Percentiles rank a stretch among this genome's conserved stretches.
Conservation (phyloP, 2,113 vertebrate species). For the Aythya baeri region DNA sequence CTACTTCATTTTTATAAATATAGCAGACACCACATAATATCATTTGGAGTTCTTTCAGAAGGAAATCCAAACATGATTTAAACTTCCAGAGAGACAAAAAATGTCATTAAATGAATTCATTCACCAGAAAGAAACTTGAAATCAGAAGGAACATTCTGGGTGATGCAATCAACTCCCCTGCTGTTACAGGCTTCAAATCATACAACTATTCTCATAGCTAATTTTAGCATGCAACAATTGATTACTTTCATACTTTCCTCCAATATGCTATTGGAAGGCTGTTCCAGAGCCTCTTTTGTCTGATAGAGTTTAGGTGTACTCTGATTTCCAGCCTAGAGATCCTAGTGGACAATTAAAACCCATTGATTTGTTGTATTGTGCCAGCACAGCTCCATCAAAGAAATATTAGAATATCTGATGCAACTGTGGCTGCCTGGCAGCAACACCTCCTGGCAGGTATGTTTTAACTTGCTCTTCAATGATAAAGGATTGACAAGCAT, state of each 20-base stretch:
- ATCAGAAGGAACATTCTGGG: background rate
- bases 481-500: background rate
- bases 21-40: background rate
- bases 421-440: background rate
- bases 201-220: background rate
- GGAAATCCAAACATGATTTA: background rate
- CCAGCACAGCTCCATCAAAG: background rate
- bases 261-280: background rate
- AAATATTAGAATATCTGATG: background rate
- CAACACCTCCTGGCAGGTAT: background rate
- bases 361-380: constrained; percentile 37
- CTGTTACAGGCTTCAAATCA: background rate
- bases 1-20: background rate
- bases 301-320: background rate
- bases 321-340: background rate
- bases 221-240: constrained; percentile 10
- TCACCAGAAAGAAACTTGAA: background rate
- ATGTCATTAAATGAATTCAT: background rate
- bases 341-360: background rate
- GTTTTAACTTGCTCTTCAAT: background rate
- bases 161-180: background rate
- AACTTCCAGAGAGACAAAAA: background rate
- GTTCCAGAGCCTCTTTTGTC: background rate
- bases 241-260: constrained; percentile 1
- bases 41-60: background rate